Evolutionary conservation across 2,113 vertebrate species (phyloP), one percentile per base, ranked within the genome.

Genomic region (Passer montanus): DNA sequence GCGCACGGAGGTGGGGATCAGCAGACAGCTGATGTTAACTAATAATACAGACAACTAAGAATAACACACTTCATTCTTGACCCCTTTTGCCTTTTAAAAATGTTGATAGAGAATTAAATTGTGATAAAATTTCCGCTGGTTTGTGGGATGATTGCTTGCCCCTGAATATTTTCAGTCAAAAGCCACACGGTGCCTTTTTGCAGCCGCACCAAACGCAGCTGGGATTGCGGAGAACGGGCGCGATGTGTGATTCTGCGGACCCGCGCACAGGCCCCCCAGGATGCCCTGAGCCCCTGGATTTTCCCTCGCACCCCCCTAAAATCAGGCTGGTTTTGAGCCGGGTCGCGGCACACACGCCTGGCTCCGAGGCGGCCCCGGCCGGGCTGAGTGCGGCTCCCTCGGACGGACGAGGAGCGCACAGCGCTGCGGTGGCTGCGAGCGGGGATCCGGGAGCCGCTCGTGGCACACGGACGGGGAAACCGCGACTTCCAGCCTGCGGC

Each of bases 321-420:
- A 2, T 1, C 37, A 21, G 80, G 3, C 59, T n/a, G 17, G 1
- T 43, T 89, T 72, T 63, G 86, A 70, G 63, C 10, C 11, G 75
- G 69, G 62, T 76, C 23, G 41, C 95, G 93, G 86, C 97, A 93
- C 92, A 64, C 9, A 63, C 12, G 53, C 92, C 74, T 83, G 84
- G 12, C 37, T 91, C 95, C 46, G 31, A 33, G 33, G 95, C 50
- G 70, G 91, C 33, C 26, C 97, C 84, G 95, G 97, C 90, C 91
- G 96, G 95, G 92, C 82, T 93, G 4, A 89, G 96, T 58, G 94
- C 90, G 83, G 91, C 27, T 93, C 96, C 55, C 95, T 90, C 89
- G 37, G 35, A 83, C 91, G 81, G 92, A 91, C 82, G 31, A 76
- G 92, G 76, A 73, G 62, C 81, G 92, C 96, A 46, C 90, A 64